Conservation (phyloP, 2,888 invertebrate genomes). For the Lamellibrachia columna region DNA sequence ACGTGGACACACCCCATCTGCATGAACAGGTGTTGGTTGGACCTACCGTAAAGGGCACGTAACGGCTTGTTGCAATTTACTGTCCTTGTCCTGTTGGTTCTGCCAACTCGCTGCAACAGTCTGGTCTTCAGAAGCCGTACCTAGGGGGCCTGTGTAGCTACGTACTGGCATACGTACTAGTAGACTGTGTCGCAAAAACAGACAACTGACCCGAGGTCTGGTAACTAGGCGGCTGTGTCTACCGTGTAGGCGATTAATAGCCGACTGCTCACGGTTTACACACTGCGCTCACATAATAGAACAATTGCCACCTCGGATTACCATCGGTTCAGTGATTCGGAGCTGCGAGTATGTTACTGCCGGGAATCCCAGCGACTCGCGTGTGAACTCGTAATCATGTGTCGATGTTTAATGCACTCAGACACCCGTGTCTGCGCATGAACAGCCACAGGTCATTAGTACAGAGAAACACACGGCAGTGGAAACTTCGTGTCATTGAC, state of each 20-base stretch:
- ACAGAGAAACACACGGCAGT: background rate
- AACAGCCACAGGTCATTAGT: background rate
- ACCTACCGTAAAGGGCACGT: background rate
- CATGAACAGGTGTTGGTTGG: background rate
- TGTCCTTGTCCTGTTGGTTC: no score
- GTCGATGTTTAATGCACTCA: background rate
- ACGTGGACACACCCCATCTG: background rate
- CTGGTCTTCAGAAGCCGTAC: background rate
- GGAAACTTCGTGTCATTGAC: background rate
- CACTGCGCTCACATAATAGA: background rate
- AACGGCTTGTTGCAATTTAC: background rate
- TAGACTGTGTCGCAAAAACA: slow-evolving; percentile 1
- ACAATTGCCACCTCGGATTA: background rate
- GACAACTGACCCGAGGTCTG: background rate
- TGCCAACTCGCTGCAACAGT: background rate
- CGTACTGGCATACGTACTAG: background rate
- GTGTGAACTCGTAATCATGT: background rate
- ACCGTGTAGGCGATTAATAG: background rate
- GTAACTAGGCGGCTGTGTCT: background rate
- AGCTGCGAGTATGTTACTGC: background rate
- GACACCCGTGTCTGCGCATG: background rate
- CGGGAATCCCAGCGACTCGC: background rate
- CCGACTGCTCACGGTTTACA: background rate
- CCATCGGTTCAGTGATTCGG: background rate
- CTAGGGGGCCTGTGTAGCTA: background rate